Percentiles rank a stretch among this genome's conserved stretches.
These are phyloP conservation scores for Lampropteryx suffumata DNA, from an alignment of 2,888 invertebrate species.

Conservation along the genomic window DNA sequence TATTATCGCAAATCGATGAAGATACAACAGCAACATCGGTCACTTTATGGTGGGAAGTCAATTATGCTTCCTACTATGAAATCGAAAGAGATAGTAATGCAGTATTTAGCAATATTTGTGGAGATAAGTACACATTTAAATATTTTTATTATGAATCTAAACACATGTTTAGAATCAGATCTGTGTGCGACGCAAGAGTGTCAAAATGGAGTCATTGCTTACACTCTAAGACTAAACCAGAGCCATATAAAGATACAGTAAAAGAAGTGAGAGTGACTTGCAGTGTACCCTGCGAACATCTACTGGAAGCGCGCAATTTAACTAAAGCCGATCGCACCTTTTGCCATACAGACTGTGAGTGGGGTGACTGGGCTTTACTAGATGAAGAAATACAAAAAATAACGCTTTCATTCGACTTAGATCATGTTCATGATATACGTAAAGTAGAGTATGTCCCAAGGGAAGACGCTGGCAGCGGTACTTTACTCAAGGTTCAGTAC, in stretches of 20 bases:
- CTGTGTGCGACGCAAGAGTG: conserved; percentile 46
- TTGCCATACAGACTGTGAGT: conserved; percentile 55
- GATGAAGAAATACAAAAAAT: conserved; percentile 40
- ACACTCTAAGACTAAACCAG: conserved; percentile 45
- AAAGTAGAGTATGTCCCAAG: conserved; percentile 61
- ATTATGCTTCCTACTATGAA: conserved; percentile 55
- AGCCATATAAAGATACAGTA: conserved; percentile 48
- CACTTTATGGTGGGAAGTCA: conserved; percentile 52
- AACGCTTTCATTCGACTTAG: conserved; percentile 50
- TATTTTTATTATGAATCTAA: conserved; percentile 47
- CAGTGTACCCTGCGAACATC: conserved; percentile 48
- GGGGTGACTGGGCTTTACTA: conserved; percentile 16
- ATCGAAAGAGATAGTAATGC: conserved; percentile 58
- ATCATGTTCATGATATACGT: conserved; percentile 45
- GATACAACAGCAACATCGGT: conserved; percentile 48
- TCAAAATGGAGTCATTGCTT: conserved; percentile 64
- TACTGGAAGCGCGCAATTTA: conserved; percentile 46
- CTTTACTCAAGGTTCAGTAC: conserved; percentile 55
- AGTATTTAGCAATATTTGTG: conserved; percentile 56
- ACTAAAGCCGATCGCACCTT: conserved; percentile 39
- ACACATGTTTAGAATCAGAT: conserved; percentile 59
- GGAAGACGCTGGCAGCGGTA: conserved; percentile 62
- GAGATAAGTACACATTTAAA: conserved; percentile 47
- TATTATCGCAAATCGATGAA: conserved; percentile 39
- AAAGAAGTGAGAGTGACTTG: conserved; percentile 49